Base-by-base conservation (phyloP, 2,888 invertebrate species). In the Panorpa germanica region DNA sequence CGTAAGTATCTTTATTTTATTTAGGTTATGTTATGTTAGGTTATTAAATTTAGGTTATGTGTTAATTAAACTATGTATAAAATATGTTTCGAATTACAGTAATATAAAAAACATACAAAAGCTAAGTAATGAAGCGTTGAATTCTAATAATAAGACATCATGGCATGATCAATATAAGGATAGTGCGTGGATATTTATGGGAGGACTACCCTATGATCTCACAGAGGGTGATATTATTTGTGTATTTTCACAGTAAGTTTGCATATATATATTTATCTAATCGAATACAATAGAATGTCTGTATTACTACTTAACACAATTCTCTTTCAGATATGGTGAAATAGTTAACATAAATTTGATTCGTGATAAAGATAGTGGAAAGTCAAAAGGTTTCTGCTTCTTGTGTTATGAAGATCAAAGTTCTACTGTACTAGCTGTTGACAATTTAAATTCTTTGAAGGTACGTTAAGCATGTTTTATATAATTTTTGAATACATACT, bases 381-480 rank as follows among this genome's bases (percentile, higher is more conserved):
- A 91, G 58, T 80, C 83, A 3, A 83, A 78, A 55, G 93, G 98
- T 5, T 99, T 78, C 57, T 80, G 83, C 41, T 99, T 98, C 47
- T 53, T 99, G n/a, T 98, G 98, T 51, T 99, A 83, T 50, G 93
- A 96, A 59, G 95, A 99, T 58, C 96, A 98, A 50, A 65, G 88
- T 14, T 95, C 95, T 19, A 98, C 98, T 1, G 68, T 82, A 36
- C 59, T 99, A 31, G 80, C 96, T 24, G 96, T 99, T 0, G 98
- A 99, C 52, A 99, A 99, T 56, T 70, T 99, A 25, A 99, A 99
- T 63, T 85, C 90, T 21, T 81, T 80, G 4, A 93, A 90, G 63
- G 81, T 85, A 58, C 45, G 39, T 38, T 21, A 10, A 13, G 18
- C 15, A 17, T 21, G 13, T 31, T 31, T 32, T 37, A 15, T 32